Base-by-base conservation (phyloP, 2,888 invertebrate species). In the Agrilus mali region DNA sequence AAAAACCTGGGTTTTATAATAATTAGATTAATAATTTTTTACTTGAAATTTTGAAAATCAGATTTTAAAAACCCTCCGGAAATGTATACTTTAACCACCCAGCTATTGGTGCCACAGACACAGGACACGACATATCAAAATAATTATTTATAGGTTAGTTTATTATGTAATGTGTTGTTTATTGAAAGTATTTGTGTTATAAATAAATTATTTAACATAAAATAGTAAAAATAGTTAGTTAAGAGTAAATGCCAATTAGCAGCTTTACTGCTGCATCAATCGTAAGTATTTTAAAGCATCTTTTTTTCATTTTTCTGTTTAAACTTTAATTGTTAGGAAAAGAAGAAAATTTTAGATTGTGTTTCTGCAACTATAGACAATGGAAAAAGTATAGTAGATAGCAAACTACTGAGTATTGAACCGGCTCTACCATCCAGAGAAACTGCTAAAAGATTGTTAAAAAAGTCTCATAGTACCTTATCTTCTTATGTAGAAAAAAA, bases 381-480 rank as follows among this genome's bases (percentile, higher is more conserved):
- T 40, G 48, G 48, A 32, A 44, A 46, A 41, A 35, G 16, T 17
- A 40, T 53, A 20, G 41, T 56, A 17, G 59, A 61, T 38, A 62
- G 58, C 38, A 57, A 58, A 40, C 59, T 66, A 13, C 50, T 67
- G 38, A 61, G 61, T 47, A 65, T 65, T 46, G 64, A 60, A 32
- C 60, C 65, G 22, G 65, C 65, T 27, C 53, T 65, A 48, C 62
- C 65, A 5, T 44, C 48, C 16, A 38, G 45, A 32, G 53, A 56
- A 42, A 56, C 56, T 39, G 53, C 52, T 40, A 55, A 55, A 34
- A 57, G 54, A 45, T 51, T 60, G 36, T 59, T 58, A 50, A 60
- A 61, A 42, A 64, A 75, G 36, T 74, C 76, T 4, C 68, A 75
- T 50, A 73, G 74, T 48, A 71, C 70, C 38, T 56, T 77, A 50